A percentile compares a stretch with the other conserved stretches of the same genome.
These are phyloP conservation scores for Nothocercus julius DNA, from an alignment of 2,113 vertebrate genomes.

Conservation along the genomic window DNA sequence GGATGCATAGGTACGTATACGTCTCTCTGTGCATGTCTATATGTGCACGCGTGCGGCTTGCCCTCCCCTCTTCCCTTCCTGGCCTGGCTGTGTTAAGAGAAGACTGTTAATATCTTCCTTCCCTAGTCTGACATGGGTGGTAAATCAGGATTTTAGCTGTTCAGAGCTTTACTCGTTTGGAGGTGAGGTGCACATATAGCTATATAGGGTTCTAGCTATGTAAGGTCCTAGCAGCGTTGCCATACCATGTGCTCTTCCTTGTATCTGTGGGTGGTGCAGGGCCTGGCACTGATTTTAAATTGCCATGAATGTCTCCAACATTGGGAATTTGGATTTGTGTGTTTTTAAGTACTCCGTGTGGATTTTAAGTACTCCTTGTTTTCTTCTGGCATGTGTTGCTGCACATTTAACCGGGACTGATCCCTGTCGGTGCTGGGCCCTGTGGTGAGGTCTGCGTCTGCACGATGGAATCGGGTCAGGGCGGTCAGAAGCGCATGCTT, in stretches of 20 bases:
- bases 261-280: background rate
- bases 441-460: background rate
- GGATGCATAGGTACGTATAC: background rate
- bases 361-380: background rate
- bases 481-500: background rate
- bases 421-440: background rate
- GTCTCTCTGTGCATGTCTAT: accelerated
- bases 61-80: background rate
- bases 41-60: accelerated
- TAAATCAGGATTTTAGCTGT: background rate
- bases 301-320: background rate
- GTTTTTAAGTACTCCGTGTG: background rate
- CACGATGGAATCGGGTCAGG: background rate
- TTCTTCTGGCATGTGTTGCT: background rate
- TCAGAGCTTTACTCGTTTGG: background rate
- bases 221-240: background rate
- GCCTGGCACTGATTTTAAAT: background rate
- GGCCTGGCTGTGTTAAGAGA: background rate
- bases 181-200: background rate
- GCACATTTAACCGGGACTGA: background rate
- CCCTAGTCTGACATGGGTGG: background rate
- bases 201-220: too few relatives aligned
- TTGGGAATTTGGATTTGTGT: background rate
- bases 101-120: background rate
- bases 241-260: background rate